A percentile compares a stretch with the other conserved stretches of the same genome.
Conservation (phyloP, 2,113 vertebrate species). For the Marmota flaviventris region DNA sequence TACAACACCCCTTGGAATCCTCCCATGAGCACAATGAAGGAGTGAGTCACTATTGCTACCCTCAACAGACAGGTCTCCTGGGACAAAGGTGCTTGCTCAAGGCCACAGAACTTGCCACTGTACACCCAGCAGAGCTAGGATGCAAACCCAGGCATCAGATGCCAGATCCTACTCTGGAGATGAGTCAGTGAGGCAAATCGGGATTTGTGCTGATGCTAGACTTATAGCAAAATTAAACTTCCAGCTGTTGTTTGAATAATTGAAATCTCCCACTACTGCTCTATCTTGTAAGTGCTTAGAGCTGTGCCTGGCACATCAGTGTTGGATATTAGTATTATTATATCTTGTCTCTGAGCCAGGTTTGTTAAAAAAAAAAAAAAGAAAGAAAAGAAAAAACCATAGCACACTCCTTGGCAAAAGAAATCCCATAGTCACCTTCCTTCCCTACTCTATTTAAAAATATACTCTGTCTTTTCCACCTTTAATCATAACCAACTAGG, state of each 20-base stretch:
- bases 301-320: not conserved
- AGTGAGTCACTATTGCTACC: not conserved
- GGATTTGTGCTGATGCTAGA: slow-evolving; percentile 64
- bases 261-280: slow-evolving; percentile 48
- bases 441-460: not conserved
- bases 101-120: not conserved
- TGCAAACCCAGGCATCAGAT: not conserved
- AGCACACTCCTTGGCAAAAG: not conserved
- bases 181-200: not conserved
- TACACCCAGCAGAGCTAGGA: not conserved
- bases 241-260: slow-evolving; percentile 71
- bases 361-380: not conserved
- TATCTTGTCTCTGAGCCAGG: slow-evolving; percentile 22
- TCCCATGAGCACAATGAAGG: not conserved
- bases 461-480: not conserved
- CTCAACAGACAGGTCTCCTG: not conserved
- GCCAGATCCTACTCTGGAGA: not conserved
- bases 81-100: not conserved
- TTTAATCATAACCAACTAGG: not conserved
- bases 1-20: not conserved
- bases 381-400: no score
- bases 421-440: not conserved
- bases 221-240: slow-evolving; percentile 68
- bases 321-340: slow-evolving; percentile 22
- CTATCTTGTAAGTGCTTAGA: slow-evolving; percentile 32